These are phyloP conservation scores for Globodera rostochiensis DNA, from an alignment of 1,140 invertebrate species.

Conservation along the genomic window DNA sequence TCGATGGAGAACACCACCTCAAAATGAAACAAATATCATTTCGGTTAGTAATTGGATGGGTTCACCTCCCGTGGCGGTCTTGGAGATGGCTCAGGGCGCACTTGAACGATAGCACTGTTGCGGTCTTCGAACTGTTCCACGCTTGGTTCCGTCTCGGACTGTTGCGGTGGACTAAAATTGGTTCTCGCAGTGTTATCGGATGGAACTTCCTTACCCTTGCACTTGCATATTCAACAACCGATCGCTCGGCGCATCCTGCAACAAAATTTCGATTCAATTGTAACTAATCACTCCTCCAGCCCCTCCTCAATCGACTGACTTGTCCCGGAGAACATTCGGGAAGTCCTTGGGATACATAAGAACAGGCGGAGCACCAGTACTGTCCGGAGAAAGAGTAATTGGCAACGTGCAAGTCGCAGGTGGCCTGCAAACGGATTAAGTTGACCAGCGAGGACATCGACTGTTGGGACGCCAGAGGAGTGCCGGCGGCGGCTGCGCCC, in stretches of 20 bases:
- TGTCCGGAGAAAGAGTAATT: slow-evolving; percentile 64
- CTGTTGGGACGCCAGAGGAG: background rate
- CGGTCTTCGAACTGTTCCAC: slow-evolving; percentile 56
- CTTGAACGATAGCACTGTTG: slow-evolving; percentile 55
- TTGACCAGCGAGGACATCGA: background rate
- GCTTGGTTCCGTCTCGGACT: slow-evolving; percentile 55
- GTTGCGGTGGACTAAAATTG: slow-evolving; percentile 27
- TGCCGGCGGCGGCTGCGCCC: slow-evolving; percentile 11
- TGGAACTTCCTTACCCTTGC: slow-evolving; percentile 43
- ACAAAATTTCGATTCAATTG: background rate
- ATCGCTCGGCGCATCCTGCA: slow-evolving; percentile 45
- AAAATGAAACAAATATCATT: background rate
- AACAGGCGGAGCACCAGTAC: slow-evolving; percentile 65
- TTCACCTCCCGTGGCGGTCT: slow-evolving; percentile 55
- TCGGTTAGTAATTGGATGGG: background rate
- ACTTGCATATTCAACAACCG: slow-evolving; percentile 58
- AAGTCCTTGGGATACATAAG: slow-evolving; percentile 59
- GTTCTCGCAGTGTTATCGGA: background rate
- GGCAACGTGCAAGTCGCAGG: slow-evolving; percentile 55
- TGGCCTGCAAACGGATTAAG: slow-evolving; percentile 36
- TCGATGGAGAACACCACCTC: slow-evolving; percentile 59
- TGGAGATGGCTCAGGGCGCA: slow-evolving; percentile 62
- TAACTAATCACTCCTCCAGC: background rate
- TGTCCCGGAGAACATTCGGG: slow-evolving; percentile 60
- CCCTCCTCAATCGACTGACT: background rate